Conservation (phyloP, 2,797 vertebrate species). For the Masticophis lateralis region DNA sequence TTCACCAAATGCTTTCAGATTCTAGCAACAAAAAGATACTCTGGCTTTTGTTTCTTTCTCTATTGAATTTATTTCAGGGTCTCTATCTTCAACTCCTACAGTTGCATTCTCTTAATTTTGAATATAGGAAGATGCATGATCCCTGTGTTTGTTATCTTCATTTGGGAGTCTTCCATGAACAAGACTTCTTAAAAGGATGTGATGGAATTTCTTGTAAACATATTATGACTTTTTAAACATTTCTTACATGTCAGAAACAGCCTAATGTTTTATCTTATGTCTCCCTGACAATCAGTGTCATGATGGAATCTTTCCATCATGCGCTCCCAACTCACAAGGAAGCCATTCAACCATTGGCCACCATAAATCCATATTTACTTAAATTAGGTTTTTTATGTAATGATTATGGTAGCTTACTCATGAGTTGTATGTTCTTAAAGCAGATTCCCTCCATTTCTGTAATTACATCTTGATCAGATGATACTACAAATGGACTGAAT, state of each 20-base stretch:
- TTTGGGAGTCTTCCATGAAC: neutral
- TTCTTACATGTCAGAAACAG: neutral
- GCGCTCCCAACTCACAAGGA: neutral
- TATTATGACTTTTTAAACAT: neutral
- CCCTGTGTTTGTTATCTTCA: neutral
- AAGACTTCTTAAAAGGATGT: neutral
- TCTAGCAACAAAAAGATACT: neutral
- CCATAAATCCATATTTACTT: neutral
- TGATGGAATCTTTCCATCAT: neutral
- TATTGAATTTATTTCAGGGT: neutral
- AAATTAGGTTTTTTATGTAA: neutral
- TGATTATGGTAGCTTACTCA: neutral
- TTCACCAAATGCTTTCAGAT: neutral
- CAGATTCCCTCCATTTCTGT: neutral
- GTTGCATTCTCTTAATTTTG: neutral
- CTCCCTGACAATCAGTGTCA: neutral
- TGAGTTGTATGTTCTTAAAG: neutral
- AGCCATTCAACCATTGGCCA: neutral
- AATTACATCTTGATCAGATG: neutral
- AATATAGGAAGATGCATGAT: neutral
- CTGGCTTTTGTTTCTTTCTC: neutral
- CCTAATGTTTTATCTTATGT: neutral
- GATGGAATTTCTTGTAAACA: neutral
- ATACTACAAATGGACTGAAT: neutral
- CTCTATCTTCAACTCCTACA: neutral